Base-by-base conservation (phyloP, 2,797 vertebrate species). In the Podarcis lilfordi region DNA sequence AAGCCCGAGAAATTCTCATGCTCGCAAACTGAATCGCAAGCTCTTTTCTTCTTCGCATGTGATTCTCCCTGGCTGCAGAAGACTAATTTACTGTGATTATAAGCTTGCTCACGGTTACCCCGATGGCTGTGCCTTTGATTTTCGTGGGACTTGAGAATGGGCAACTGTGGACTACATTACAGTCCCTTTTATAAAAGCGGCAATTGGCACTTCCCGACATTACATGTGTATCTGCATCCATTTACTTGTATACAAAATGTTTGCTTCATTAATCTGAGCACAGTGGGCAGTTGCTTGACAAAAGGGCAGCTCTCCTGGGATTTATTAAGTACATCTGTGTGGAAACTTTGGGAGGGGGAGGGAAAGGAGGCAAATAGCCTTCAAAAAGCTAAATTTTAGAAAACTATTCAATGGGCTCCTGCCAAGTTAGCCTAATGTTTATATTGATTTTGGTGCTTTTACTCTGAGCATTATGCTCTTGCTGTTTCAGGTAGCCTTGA, bases 401-500 rank as follows among this genome's bases (percentile, higher is more conserved):
- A 94, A 96, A 93, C 86, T 94, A 93, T 96, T 96, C 91, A 96
- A 8, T 89, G 88, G 85, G 80, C 94, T 94, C 95, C 93, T 96
- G 93, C 92, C 93, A 92, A 96, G 92, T 95, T 96, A 89, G 95
- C 91, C 96, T 96, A 89, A 94, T 97, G 94, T 97, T 97, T 96
- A 94, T 95, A 86, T 89, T 96, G 96, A 96, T 95, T 96, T 90
- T 95, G 93, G 93, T 94, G 95, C 95, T 96, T 97, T 95, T 92
- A 92, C 92, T 94, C 88, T 0, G 0, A 89, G 94, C 94, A 94
- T 96, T 96, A 93, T 94, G 94, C 90, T 94, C 91, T 92, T 95
- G 95, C 94, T 95, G 90, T 94, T 96, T 96, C 95, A 94, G 94
- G 94, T 94, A 97, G 95, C 96, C 96, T 97, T 96, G 96, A 97